A percentile compares a stretch with the other conserved stretches of the same genome.
Conservation (phyloP, 2,797 vertebrate genomes). For the Diceros bicornis region DNA sequence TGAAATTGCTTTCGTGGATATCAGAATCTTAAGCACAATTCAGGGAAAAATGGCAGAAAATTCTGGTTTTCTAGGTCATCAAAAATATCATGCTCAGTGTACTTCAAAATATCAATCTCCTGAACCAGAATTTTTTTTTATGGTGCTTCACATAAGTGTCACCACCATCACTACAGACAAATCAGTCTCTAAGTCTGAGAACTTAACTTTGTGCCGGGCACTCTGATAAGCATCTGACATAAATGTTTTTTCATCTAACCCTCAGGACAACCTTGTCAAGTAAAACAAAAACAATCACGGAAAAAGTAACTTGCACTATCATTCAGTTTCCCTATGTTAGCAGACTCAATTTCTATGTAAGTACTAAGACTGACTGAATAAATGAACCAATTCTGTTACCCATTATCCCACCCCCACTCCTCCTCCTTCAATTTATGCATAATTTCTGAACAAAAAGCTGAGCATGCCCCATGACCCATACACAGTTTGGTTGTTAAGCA, state of each 20-base stretch:
- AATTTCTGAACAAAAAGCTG: constrained; percentile 29
- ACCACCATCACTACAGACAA: background rate
- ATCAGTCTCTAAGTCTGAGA: background rate
- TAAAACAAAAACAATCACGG: background rate
- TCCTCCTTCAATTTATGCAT: background rate
- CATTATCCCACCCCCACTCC: too few relatives aligned
- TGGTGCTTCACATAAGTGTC: background rate
- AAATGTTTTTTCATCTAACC: background rate
- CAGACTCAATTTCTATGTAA: background rate
- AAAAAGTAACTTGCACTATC: background rate
- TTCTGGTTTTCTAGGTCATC: background rate
- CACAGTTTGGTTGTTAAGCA: background rate
- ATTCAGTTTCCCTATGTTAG: background rate
- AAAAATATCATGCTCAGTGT: background rate
- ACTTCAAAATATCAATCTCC: constrained; percentile 40
- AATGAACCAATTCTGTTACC: background rate
- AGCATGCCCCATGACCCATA: background rate
- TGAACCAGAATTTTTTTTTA: constrained; percentile 30
- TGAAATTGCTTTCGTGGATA: background rate
- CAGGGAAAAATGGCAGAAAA: background rate
- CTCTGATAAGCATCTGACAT: background rate
- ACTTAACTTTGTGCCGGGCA: background rate
- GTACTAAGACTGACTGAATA: background rate
- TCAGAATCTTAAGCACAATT: background rate
- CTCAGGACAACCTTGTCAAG: background rate